Evolutionary conservation across 1,140 invertebrate genomes (phyloP), one percentile per base, ranked within the genome.

Genomic region (Augochlora pura): DNA sequence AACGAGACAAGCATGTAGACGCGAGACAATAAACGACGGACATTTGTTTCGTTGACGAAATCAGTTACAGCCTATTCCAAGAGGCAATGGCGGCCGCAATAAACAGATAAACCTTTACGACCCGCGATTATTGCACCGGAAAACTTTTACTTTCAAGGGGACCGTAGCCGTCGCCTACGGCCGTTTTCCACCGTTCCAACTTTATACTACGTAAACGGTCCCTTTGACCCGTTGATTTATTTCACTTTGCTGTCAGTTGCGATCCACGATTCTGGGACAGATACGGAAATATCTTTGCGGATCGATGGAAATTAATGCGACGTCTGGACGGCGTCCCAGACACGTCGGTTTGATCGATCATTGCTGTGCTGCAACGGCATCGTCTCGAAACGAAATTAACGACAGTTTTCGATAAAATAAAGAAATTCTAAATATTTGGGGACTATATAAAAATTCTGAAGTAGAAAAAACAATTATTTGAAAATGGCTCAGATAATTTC

Each of bases 101-200:
- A 92, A 92, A 92, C 67, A 78, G 81, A 90, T 90, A 88, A 88
- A 90, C 68, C 85, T 91, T 89, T 91, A 91, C 71, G 87, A 77
- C 80, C 74, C 63, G 69, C 80, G 87, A 90, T 90, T 90, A 89
- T 87, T 86, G 81, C 79, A 83, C 73, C 82, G 82, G 76, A 78
- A 90, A 89, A 87, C 80, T 90, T 90, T 92, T 89, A 86, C 86
- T 85, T 88, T 83, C 66, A 39, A n/a, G 71, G 73, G 68, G 25
- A 27, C 64, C 38, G n/a, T 65, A 59, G 27, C 1, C 32, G 59
- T 63, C 16, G 32, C 23, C 21, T 32, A 54, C 10, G 27, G 7
- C 25, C n/a, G 21, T 62, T 21, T 21, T 16, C 54, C 10, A 8
- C 3, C 32, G 25, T 63, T 75, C 8, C 71, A 21, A 74, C 60